Evolutionary conservation across 2,888 invertebrate species (phyloP), one percentile per base, ranked within the genome.

Genomic region (Dioctria rufipes): DNA sequence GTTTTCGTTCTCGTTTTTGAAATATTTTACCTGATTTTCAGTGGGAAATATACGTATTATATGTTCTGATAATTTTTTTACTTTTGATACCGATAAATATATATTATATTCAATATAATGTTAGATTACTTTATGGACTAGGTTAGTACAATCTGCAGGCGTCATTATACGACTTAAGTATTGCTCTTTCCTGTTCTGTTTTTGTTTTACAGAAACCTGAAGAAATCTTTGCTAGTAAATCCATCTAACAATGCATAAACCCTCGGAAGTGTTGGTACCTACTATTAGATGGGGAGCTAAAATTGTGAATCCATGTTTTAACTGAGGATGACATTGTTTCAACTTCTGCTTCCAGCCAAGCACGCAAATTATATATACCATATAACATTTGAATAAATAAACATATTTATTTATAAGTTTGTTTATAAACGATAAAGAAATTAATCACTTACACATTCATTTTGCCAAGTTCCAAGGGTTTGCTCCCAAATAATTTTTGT

Each of bases 41-140:
- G 66, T 83, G 9, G 83, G 83, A 80, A 83, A 83, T 54, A 83
- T 25, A 46, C 79, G 58, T 0, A 81, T n/a, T 39, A 83, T 81
- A 71, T 83, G 61, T 46, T 78, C 71, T 4, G 83, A 73, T 40
- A 83, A 78, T 51, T 60, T n/a, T 11, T 51, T 63, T 51, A 73
- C 69, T 43, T 65, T 67, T 8, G 43, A 3, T 3, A 80, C 61
- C 4, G 61, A 39, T 2, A 83, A 5, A 65, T 40, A 8, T 13
- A 66, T 54, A 58, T 82, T 46, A 42, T 83, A 71, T n/a, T 69
- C 51, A 25, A 83, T 51, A 8, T 71, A 83, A 67, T 61, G 78
- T 3, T 83, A 80, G 4, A 82, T 78, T 40, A 82, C 60, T 42
- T 54, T 54, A n/a, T 54, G 54, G 4, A 54, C 54, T 5, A 83